Conservation (phyloP, 1,140 invertebrate species). For the Telenomus remus region DNA sequence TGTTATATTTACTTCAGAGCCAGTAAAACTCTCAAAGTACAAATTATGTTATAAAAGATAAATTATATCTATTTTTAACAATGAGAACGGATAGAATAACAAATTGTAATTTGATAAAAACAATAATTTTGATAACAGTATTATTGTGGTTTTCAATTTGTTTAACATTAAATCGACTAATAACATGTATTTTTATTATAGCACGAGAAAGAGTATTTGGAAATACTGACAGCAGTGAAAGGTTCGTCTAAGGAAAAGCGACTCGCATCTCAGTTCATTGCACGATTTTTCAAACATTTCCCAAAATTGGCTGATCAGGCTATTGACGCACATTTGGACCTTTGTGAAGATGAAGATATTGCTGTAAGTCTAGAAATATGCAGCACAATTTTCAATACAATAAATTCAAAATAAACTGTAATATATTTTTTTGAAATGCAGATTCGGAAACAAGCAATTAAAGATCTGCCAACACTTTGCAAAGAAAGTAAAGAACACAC, state of each 20-base stretch:
- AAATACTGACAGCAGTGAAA: slow-evolving; percentile 90
- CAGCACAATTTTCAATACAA: slow-evolving; percentile 18
- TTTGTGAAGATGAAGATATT: slow-evolving; percentile 96
- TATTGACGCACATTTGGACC: slow-evolving; percentile 93
- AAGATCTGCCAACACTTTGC: slow-evolving; percentile 91
- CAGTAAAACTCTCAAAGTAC: no score
- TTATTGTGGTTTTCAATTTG: no score
- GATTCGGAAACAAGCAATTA: slow-evolving; percentile 97
- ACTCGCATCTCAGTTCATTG: slow-evolving; percentile 95
- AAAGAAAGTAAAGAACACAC: slow-evolving; percentile 90
- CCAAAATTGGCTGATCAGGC: slow-evolving; percentile 88
- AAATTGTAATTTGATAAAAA: no score
- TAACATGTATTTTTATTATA: slow-evolving; percentile 68
- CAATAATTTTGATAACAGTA: no score
- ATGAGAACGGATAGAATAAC: no score
- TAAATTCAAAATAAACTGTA: no score
- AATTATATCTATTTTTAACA: no score
- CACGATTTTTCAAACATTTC: slow-evolving; percentile 95
- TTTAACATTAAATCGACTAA: no score
- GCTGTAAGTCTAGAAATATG: slow-evolving; percentile 79
- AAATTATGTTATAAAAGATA: no score
- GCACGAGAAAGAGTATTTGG: slow-evolving; percentile 92
- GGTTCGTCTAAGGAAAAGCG: slow-evolving; percentile 92
- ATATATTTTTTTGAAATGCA: slow-evolving; percentile 69
- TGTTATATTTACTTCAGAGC: no score